Base-by-base conservation (phyloP, 1,140 invertebrate species). In the Drosophila mojavensis region DNA sequence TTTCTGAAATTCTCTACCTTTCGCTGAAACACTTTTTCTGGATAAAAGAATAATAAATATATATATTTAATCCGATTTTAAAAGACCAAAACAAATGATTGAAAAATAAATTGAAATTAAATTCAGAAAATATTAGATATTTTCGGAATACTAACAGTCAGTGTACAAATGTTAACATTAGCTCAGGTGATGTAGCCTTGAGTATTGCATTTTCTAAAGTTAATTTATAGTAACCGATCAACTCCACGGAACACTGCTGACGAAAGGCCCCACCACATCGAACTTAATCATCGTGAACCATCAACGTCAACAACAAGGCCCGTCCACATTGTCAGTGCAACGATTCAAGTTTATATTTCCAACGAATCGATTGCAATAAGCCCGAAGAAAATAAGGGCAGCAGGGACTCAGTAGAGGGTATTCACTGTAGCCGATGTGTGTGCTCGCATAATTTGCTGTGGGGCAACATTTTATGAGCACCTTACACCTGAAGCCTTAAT, bases 401-500 rank as follows among this genome's bases (percentile, higher is more conserved):
- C n/a, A 50, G 63, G 36, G 4, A 59, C n/a, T 11, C 13, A n/a
- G 28, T 54, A 20, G 28, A 33, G 26, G 45, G 28, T 47, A 33
- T n/a, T 17, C 41, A 5, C n/a, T 60, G 28, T 17, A 17, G 28
- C 28, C 77, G 53, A 61, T 74, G 78, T 83, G 78, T 81, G 80
- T 75, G 78, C 78, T 59, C 75, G 69, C 60, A 77, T 79, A 76
- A 79, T 72, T 72, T 76, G 54, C 41, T 67, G 41, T 75, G 53
- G 50, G 73, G 17, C 60, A 69, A 58, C 64, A 59, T 78, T 89
- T 90, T 79, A 89, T 68, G 79, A 81, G 61, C 79, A 77, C 75
- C 81, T 82, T 90, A 78, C 79, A 91, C 82, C 68, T 86, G 79
- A 86, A 77, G 78, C 73, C 79, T 78, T 81, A 88, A 88, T 81